phyloP scores from a whole-genome alignment of 2,797 vertebrate genomes.

The Takifugu ocellatus region DNA sequence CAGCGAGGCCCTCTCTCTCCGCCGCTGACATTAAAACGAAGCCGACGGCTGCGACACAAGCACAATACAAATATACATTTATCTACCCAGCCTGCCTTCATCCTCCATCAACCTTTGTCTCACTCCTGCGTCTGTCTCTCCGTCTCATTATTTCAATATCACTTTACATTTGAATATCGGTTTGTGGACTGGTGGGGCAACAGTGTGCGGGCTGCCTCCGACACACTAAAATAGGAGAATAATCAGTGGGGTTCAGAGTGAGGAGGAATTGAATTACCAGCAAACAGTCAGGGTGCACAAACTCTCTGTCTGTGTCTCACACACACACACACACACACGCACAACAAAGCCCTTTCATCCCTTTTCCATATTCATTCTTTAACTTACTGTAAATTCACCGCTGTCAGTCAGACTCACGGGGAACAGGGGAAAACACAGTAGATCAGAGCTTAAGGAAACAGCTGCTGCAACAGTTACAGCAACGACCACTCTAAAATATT shows the following conservation, averaged over 20 bases:
- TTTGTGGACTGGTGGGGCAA: conserved; percentile 40
- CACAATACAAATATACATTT: conserved; percentile 71
- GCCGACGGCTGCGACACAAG: conserved; percentile 66
- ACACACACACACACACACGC: conserved; percentile 11
- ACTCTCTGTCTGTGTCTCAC: conserved; percentile 11
- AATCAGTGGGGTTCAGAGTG: conserved; percentile 64
- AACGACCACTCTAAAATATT: conserved; percentile 85
- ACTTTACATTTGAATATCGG: conserved; percentile 73
- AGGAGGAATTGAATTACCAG: conserved; percentile 65
- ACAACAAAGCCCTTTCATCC: conserved; percentile 59
- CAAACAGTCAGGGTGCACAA: conserved; percentile 50
- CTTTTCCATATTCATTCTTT: conserved; percentile 80
- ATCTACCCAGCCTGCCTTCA: conserved; percentile 40
- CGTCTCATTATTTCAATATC: conserved; percentile 65
- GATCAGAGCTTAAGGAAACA: conserved; percentile 78
- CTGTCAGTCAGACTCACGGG: conserved; percentile 67
- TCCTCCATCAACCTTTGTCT: conserved; percentile 33
- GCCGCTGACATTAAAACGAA: conserved; percentile 79
- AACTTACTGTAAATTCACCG: conserved; percentile 84
- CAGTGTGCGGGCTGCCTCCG: conserved; percentile 44
- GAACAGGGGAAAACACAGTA: conserved; percentile 47
- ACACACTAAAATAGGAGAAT: conserved; percentile 67
- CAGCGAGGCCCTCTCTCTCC: conserved; percentile 53
- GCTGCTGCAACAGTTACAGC: conserved; percentile 81
- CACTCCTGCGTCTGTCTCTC: conserved; percentile 41